Percentiles rank a stretch among this genome's conserved stretches.
These are phyloP conservation scores for Takifugu ocellatus DNA, from an alignment of 2,797 vertebrate genomes.

Conservation along the genomic window DNA sequence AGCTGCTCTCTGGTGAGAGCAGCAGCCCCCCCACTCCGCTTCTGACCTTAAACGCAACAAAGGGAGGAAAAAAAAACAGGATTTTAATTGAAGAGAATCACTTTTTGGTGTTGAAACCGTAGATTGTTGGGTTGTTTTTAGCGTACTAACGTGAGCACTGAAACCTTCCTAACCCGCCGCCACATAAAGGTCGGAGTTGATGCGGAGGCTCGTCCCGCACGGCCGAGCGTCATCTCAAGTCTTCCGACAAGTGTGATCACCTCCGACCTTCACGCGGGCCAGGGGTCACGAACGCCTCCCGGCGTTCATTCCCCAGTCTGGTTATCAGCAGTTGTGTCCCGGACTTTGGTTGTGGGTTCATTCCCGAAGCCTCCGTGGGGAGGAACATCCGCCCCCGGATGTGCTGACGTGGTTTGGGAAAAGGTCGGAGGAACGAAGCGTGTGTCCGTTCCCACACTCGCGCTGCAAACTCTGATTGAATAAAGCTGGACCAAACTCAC, in stretches of 20 bases:
- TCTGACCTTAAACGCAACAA: too few relatives aligned
- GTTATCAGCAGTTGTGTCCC: slow-evolving; percentile 17
- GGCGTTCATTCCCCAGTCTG: slow-evolving; percentile 19
- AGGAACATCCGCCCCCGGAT: slow-evolving; percentile 7
- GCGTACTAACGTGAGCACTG: too few relatives aligned
- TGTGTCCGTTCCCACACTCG: slow-evolving; percentile 9
- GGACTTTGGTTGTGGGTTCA: background rate
- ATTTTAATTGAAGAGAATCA: too few relatives aligned
- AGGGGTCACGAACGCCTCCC: background rate
- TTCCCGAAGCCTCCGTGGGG: background rate
- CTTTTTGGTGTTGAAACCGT: slow-evolving; percentile 21
- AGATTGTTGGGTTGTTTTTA: slow-evolving; percentile 4
- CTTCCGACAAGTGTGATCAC: slow-evolving; percentile 64
- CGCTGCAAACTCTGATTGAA: slow-evolving; percentile 32
- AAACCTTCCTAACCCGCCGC: too few relatives aligned
- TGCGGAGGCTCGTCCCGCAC: background rate
- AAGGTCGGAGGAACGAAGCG: slow-evolving; percentile 23
- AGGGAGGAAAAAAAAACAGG: too few relatives aligned
- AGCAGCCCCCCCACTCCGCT: background rate
- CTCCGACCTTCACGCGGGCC: slow-evolving; percentile 42
- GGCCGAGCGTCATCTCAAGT: slow-evolving; percentile 56
- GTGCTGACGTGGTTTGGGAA: slow-evolving; percentile 18
- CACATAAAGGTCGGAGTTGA: too few relatives aligned
- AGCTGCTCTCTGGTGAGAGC: slow-evolving; percentile 40
- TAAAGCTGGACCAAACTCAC: slow-evolving; percentile 67